A percentile compares a stretch with the other conserved stretches of the same genome.
Conservation (phyloP, 2,113 vertebrate genomes). For the Heloderma charlesbogerti region DNA sequence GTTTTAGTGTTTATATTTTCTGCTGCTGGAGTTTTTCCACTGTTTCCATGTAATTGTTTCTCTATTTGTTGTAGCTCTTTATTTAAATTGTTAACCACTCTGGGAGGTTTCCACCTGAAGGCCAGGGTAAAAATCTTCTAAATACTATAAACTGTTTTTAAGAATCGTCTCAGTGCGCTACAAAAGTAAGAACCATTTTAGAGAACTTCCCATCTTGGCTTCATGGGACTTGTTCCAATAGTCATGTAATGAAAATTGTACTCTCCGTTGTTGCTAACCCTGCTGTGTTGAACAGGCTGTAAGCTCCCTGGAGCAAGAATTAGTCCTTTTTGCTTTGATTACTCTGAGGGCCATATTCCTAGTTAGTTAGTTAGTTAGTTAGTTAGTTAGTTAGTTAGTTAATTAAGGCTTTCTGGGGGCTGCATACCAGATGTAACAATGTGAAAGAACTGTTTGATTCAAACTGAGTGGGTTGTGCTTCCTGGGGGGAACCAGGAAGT, state of each 20-base stretch:
- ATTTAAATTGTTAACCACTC: background rate
- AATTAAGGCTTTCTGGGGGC: too few relatives aligned
- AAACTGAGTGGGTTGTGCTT: too few relatives aligned
- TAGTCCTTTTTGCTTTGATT: background rate
- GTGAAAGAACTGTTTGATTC: too few relatives aligned
- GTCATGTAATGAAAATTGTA: background rate
- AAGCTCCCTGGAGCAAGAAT: background rate
- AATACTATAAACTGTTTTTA: too few relatives aligned
- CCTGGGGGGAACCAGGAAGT: too few relatives aligned
- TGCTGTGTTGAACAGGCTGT: background rate
- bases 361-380: too few relatives aligned
- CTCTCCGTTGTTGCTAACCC: background rate
- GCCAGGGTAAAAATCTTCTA: too few relatives aligned
- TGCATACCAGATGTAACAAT: too few relatives aligned
- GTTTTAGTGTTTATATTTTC: background rate
- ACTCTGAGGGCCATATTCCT: background rate
- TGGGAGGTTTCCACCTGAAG: too few relatives aligned
- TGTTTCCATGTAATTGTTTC: background rate
- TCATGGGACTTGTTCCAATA: background rate
- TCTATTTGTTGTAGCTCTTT: background rate
- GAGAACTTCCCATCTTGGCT: background rate
- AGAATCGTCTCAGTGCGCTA: fast-evolving
- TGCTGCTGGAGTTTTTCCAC: background rate
- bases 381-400: too few relatives aligned
- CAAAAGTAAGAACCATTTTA: background rate